Evolutionary conservation across 2,888 invertebrate species (phyloP).

Genomic region (Protonemura montana): DNA sequence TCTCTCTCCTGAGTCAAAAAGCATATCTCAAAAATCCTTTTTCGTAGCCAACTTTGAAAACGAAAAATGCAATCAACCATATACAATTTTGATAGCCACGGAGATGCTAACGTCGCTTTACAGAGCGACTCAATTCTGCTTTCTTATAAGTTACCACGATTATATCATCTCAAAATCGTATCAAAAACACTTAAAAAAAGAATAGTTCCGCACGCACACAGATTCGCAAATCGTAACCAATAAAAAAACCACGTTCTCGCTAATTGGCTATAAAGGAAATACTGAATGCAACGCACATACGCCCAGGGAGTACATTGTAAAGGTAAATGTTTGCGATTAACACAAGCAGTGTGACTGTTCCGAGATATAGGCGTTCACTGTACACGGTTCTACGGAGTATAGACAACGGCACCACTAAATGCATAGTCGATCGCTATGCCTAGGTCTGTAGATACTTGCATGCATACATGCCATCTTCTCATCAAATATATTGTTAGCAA

Average conservation of each 20-base stretch:
- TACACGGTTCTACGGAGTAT: background rate
- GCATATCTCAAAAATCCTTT: no score
- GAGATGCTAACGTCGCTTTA: no score
- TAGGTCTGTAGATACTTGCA: no score
- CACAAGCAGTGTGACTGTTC: background rate
- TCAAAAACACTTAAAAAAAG: no score
- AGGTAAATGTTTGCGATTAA: background rate
- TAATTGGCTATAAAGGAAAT: background rate
- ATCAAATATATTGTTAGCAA: background rate
- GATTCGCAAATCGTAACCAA: background rate
- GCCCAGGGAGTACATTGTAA: background rate
- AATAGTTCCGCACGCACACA: background rate
- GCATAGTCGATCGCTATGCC: no score
- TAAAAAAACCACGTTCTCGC: background rate
- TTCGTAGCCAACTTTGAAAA: no score
- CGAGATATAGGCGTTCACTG: background rate
- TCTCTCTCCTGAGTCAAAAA: no score
- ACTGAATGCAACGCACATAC: background rate
- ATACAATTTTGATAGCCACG: no score
- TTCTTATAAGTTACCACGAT: no score
- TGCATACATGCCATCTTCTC: background rate
- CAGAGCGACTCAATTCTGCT: no score
- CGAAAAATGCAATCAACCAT: no score
- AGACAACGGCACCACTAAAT: background rate
- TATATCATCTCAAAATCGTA: no score